A percentile compares a stretch with the other conserved stretches of the same genome.
These are phyloP conservation scores for Cynocephalus volans DNA, from an alignment of 2,113 vertebrate genomes.

Conservation along the genomic window DNA sequence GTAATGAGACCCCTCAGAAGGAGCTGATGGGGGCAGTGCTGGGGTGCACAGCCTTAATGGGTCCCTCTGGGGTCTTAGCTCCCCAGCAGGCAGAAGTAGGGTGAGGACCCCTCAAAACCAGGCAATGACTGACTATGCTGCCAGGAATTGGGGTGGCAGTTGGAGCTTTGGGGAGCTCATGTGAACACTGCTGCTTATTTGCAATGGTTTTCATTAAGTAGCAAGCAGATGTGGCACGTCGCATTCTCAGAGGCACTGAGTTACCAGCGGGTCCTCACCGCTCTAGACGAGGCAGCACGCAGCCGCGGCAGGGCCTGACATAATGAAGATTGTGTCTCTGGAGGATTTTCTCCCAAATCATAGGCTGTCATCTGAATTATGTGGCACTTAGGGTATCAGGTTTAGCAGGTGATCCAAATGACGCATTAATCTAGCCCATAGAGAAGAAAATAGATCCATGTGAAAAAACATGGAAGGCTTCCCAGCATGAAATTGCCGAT, in stretches of 20 bases:
- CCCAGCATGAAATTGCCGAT: slow-evolving; percentile 52
- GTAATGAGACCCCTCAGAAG: neutral
- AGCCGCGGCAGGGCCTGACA: neutral
- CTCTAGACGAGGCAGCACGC: neutral
- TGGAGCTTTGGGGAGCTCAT: neutral
- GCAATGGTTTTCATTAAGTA: neutral
- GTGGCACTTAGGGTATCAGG: neutral
- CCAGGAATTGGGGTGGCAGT: neutral
- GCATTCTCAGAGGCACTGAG: neutral
- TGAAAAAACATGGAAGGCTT: slow-evolving; percentile 65
- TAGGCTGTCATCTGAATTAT: slow-evolving; percentile 46
- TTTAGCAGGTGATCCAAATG: slow-evolving; percentile 69
- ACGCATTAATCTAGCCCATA: slow-evolving; percentile 60
- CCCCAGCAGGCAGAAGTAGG: neutral
- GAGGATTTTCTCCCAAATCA: slow-evolving; percentile 27
- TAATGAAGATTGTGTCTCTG: neutral
- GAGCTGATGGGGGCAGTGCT: neutral
- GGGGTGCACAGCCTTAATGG: neutral
- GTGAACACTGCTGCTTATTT: neutral
- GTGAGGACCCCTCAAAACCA: neutral
- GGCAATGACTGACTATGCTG: neutral
- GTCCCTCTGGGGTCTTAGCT: neutral
- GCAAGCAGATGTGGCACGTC: rapidly evolving
- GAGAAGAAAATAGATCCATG: slow-evolving; percentile 62
- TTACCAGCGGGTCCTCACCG: neutral